phyloP scores from a whole-genome alignment of 1,140 invertebrate species.

The Apis mellifera region DNA sequence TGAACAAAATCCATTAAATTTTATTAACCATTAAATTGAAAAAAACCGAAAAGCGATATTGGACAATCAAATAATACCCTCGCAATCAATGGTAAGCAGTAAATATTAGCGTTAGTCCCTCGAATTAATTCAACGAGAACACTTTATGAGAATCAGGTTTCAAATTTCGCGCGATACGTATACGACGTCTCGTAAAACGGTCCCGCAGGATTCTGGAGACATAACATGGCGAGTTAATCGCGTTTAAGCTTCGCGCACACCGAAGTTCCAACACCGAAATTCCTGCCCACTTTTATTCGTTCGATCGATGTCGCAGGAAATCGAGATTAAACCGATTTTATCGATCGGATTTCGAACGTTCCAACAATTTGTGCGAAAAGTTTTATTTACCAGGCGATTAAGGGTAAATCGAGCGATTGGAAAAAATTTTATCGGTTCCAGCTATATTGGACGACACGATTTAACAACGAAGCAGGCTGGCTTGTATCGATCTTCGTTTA shows the following conservation, averaged over 20 bases:
- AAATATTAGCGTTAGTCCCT: neutral
- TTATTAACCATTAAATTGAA: neutral
- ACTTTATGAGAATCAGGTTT: conserved; percentile 18
- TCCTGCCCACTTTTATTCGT: neutral
- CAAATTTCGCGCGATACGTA: conserved; percentile 40
- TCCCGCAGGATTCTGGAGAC: conserved; percentile 43
- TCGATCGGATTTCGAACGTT: neutral
- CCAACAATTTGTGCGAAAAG: neutral
- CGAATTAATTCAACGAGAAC: conserved; percentile 23
- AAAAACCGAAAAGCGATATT: neutral
- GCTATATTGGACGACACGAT: neutral
- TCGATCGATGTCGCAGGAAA: neutral
- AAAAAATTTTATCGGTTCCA: conserved; percentile 3
- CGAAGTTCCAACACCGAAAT: neutral
- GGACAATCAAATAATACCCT: neutral
- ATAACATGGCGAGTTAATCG: conserved; percentile 54
- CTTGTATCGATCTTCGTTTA: neutral
- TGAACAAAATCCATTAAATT: neutral
- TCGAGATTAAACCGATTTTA: neutral
- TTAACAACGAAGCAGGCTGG: neutral
- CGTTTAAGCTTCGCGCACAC: conserved; percentile 19
- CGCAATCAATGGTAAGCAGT: neutral
- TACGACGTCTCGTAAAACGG: conserved; percentile 45
- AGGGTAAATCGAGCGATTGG: neutral
- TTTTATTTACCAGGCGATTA: no score